Evolutionary conservation across 2,113 vertebrate species (phyloP), one percentile per base, ranked within the genome.

Genomic region (Cyanoliseus patagonus): DNA sequence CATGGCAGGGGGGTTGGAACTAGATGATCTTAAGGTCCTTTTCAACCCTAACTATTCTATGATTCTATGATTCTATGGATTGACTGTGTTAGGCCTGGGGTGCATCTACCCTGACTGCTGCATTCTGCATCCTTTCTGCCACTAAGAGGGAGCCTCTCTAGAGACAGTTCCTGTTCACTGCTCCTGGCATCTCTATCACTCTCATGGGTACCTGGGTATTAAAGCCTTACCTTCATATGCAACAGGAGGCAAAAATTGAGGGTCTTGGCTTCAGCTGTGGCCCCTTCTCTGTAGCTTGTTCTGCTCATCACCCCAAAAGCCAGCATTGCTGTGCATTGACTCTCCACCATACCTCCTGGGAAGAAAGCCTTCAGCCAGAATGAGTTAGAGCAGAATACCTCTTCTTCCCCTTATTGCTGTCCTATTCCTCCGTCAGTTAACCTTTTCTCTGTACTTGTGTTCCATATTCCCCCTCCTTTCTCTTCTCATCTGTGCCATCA

Each of bases 81-180:
- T 80, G 69, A n/a, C n/a, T 3, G 14, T 28, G 6, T 55, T 35
- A 73, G 59, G 86, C 35, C 8, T 52, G n/a, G 52, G 35, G 51
- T 27, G 10, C 28, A 3, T 35, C 28, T 73, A 7, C 52, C 23
- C 28, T 2, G 2, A 17, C 63, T 49, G 64, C 30, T 0, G 2
- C 35, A 20, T 55, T 66, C 66, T 53, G 51, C 22, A 11, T 25
- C 49, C n/a, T 62, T 44, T n/a, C 33, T 20, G 72, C 27, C 17
- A 7, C 27, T 13, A 76, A 27, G 31, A 51, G 24, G 27, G 39
- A 51, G 33, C 41, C 7, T 3, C 35, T 30, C 4, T 1, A 31
- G 77, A 28, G 16, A 39, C 13, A 30, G 2, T 9, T 39, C 77
- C 31, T 67, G 46, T 30, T 37, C 37, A 12, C 39, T 44, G 77